Evolutionary conservation across 2,888 invertebrate species (phyloP).

Genomic region (Zaprionus lineosus): DNA sequence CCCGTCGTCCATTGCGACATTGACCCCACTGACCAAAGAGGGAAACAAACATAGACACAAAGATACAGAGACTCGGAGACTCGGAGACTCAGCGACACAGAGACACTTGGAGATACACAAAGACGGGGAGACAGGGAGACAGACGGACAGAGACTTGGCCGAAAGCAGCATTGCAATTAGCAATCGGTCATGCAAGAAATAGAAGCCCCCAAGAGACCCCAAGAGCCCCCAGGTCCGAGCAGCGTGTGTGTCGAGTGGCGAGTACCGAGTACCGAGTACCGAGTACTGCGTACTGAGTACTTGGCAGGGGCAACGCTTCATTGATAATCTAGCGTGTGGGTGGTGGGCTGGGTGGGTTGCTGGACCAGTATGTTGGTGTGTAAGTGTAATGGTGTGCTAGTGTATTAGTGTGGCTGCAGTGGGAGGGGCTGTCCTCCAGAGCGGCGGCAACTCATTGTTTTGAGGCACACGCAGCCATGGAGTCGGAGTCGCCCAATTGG

Average conservation of each 20-base stretch:
- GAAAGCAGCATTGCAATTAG: constrained; percentile 73
- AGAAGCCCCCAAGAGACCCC: constrained; percentile 47
- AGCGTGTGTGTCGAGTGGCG: background rate
- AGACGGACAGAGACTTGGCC: constrained; percentile 26
- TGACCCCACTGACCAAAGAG: constrained; percentile 65
- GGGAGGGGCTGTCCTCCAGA: no score
- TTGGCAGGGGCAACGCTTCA: constrained; percentile 61
- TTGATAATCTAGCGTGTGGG: constrained; percentile 56
- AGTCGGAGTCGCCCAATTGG: constrained; percentile 56
- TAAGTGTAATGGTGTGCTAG: constrained; percentile 3
- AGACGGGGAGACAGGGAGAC: constrained; percentile 8
- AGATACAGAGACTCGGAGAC: no score
- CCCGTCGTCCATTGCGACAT: constrained; percentile 65
- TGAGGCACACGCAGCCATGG: constrained; percentile 63
- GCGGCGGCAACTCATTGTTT: constrained; percentile 44
- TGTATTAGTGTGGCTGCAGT: no score
- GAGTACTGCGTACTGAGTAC: background rate
- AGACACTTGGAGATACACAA: background rate
- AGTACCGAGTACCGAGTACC: constrained; percentile 6
- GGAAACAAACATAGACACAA: background rate
- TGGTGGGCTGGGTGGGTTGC: constrained; percentile 11
- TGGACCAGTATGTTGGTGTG: background rate
- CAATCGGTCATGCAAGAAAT: constrained; percentile 81
- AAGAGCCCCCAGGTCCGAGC: constrained; percentile 29
- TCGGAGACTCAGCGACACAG: background rate